These are phyloP conservation scores for Fundulus diaphanus DNA, from an alignment of 2,797 vertebrate species.

Conservation along the genomic window DNA sequence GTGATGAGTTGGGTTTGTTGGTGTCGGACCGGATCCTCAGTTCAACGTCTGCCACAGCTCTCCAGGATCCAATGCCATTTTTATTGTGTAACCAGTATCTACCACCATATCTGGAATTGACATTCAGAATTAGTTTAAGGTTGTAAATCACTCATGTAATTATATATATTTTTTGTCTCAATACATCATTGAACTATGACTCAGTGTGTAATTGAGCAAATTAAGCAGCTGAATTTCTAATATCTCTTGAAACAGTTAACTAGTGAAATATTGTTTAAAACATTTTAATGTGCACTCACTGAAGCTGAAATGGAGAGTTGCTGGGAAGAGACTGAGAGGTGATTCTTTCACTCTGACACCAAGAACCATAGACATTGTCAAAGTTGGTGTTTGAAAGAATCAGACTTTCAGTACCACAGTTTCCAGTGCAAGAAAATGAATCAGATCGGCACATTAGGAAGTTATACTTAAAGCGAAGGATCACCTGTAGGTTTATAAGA, in stretches of 20 bases:
- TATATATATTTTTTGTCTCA: neutral
- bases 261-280: no score
- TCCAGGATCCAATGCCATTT: neutral
- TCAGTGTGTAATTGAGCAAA: neutral
- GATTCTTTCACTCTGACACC: neutral
- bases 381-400: neutral
- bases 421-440: neutral
- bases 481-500: neutral
- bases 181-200: neutral
- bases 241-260: neutral
- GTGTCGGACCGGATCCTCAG: neutral
- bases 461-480: neutral
- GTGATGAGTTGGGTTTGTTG: neutral
- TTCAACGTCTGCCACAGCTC: neutral
- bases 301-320: neutral
- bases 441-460: neutral
- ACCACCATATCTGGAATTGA: neutral
- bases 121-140: neutral
- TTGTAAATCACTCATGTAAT: neutral
- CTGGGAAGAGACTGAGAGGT: neutral
- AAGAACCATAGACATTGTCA: neutral
- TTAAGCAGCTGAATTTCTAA: neutral
- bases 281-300: neutral
- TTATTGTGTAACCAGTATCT: rapidly evolving
- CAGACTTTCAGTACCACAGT: neutral